phyloP scores from a whole-genome alignment of 2,888 invertebrate genomes.

The Clepsis dumicolana region DNA sequence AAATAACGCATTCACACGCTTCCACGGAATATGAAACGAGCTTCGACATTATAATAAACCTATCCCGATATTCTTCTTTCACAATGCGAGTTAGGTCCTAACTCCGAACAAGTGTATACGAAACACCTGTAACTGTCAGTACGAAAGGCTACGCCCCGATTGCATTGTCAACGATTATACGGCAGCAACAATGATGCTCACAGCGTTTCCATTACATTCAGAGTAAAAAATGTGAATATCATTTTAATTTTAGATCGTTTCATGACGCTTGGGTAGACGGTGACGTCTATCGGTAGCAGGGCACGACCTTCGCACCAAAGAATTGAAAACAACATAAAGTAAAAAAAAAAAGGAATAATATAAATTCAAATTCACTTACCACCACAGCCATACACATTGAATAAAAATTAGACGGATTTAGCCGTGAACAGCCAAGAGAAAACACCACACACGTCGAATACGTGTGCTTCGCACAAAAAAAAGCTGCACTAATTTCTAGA shows the following conservation, averaged over 20 bases:
- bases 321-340: conserved; percentile 36
- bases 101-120: conserved; percentile 21
- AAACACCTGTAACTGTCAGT: conserved; percentile 30
- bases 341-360: conserved; percentile 45
- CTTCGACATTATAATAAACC: background rate
- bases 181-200: conserved; percentile 29
- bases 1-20: conserved; percentile 27
- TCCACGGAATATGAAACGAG: conserved; percentile 11
- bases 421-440: conserved; percentile 84
- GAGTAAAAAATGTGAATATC: conserved; percentile 55
- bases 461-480: conserved; percentile 82
- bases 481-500: conserved; percentile 63
- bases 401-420: conserved; percentile 87
- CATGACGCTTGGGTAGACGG: conserved; percentile 62
- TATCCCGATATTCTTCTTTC: background rate
- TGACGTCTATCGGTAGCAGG: conserved; percentile 70
- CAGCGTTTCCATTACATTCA: conserved; percentile 43
- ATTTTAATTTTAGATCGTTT: conserved; percentile 61
- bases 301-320: conserved; percentile 66
- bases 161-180: conserved; percentile 11
- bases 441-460: conserved; percentile 81
- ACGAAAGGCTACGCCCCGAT: conserved; percentile 13
- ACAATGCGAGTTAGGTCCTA: background rate
- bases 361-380: conserved; percentile 84
- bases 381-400: conserved; percentile 95